Percentiles rank a stretch among this genome's conserved stretches.
Evolutionary conservation across 2,888 invertebrate species (phyloP).

Genomic region (Hydrotaea cyrtoneurina): DNA sequence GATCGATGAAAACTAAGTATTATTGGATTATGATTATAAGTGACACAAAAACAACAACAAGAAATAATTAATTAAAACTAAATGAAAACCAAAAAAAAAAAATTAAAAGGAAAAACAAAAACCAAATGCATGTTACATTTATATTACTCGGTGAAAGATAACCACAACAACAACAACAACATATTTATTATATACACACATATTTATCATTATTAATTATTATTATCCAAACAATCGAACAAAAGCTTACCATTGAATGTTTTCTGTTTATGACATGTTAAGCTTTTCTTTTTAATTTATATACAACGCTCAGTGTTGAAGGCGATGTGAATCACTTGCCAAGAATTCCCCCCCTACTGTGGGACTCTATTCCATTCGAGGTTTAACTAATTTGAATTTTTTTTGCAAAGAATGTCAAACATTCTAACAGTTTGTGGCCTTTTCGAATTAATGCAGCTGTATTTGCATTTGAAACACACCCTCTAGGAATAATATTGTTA

Average conservation of each 20-base stretch:
- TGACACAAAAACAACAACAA: conserved; percentile 37
- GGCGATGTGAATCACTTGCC: neutral
- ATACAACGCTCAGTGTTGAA: neutral
- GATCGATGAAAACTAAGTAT: conserved; percentile 44
- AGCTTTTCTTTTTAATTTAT: conserved; percentile 55
- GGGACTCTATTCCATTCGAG: too few relatives aligned
- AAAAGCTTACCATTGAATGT: conserved; percentile 63
- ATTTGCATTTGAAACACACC: too few relatives aligned
- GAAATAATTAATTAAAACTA: conserved; percentile 22
- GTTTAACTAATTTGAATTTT: too few relatives aligned
- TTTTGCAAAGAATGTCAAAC: too few relatives aligned
- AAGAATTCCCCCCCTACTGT: too few relatives aligned
- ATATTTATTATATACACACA: conserved; percentile 68
- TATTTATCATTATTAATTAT: conserved; percentile 52
- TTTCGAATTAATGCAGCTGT: too few relatives aligned
- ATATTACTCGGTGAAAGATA: conserved; percentile 57
- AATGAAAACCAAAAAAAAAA: conserved; percentile 39
- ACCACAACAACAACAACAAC: conserved; percentile 52
- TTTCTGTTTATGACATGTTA: conserved; percentile 61
- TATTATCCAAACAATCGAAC: conserved; percentile 38
- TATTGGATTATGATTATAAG: conserved; percentile 58
- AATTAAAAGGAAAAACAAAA: conserved; percentile 41
- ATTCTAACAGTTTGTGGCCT: too few relatives aligned
- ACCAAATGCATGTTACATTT: conserved; percentile 60
- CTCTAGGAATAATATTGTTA: too few relatives aligned